A percentile compares a stretch with the other conserved stretches of the same genome.
Evolutionary conservation across 2,113 vertebrate genomes (phyloP).

Genomic region (Callionymus lyra): DNA sequence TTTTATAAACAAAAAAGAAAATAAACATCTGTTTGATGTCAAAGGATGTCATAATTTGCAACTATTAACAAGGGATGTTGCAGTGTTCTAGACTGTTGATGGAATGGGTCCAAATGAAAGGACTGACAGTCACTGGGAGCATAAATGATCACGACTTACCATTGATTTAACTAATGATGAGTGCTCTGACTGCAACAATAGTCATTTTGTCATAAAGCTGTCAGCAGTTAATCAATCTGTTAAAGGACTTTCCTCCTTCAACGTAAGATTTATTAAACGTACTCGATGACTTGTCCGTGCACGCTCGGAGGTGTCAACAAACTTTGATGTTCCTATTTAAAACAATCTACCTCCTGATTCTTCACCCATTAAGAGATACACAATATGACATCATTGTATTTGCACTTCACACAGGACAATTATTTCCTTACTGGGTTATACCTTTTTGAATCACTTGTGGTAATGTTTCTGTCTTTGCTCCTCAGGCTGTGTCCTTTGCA

Average conservation of each 20-base stretch:
- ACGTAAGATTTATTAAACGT: conserved; percentile 83
- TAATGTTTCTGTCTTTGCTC: conserved; percentile 52
- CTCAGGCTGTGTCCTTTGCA: conserved; percentile 50
- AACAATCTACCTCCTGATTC: conserved; percentile 61
- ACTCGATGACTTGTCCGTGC: conserved; percentile 66
- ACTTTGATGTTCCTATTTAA: conserved; percentile 63
- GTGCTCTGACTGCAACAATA: conserved; percentile 69
- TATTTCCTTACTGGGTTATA: conserved; percentile 32
- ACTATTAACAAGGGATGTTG: no score
- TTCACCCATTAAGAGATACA: neutral
- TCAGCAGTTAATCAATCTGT: conserved; percentile 81
- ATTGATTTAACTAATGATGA: conserved; percentile 74
- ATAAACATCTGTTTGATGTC: conserved; percentile 21
- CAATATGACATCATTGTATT: neutral
- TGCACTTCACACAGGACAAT: conserved; percentile 23
- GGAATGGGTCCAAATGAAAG: conserved; percentile 59
- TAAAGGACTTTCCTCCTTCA: conserved; percentile 70
- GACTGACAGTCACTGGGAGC: conserved; percentile 42
- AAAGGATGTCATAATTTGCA: conserved; percentile 20
- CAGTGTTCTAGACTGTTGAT: conserved; percentile 45
- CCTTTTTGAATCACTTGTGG: conserved; percentile 20
- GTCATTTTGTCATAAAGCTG: conserved; percentile 76
- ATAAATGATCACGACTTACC: conserved; percentile 64
- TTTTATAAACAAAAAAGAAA: conserved; percentile 2
- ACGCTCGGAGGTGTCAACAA: conserved; percentile 66